Evolutionary conservation across 2,888 invertebrate species (phyloP).

Genomic region (Philereme vetulata): DNA sequence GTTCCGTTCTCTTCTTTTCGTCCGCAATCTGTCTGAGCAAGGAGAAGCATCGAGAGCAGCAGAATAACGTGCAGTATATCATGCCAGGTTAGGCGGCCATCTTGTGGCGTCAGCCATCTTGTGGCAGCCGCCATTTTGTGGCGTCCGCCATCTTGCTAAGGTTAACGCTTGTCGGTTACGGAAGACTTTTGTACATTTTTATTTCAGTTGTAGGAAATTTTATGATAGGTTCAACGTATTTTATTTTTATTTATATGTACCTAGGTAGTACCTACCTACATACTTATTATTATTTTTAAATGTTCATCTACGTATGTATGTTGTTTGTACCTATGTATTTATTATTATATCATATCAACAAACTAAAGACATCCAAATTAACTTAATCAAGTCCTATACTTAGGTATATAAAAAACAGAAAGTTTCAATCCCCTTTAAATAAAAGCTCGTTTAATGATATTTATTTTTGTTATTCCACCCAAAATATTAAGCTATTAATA

Average conservation of each 20-base stretch:
- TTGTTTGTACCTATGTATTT: too few species aligned
- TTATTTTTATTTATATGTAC: conserved; percentile 12
- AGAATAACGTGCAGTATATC: conserved; percentile 93
- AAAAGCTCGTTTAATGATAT: too few species aligned
- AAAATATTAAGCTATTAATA: conserved; percentile 6
- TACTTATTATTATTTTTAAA: too few species aligned
- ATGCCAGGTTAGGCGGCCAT: conserved; percentile 90
- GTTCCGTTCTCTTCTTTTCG: conserved; percentile 90
- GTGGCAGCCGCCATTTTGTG: conserved; percentile 60
- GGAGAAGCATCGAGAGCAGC: conserved; percentile 89
- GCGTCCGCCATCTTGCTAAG: conserved; percentile 48
- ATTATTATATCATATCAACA: too few species aligned
- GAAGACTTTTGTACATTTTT: conserved; percentile 46
- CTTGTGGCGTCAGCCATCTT: conserved; percentile 51
- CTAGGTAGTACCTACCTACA: too few species aligned
- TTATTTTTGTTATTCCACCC: background rate
- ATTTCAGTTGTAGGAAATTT: conserved; percentile 40
- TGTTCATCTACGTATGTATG: too few species aligned
- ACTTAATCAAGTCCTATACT: too few species aligned
- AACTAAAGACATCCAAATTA: too few species aligned
- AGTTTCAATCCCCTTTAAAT: too few species aligned
- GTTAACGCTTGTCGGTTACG: conserved; percentile 75
- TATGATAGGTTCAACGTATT: conserved; percentile 18
- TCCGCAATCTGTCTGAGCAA: conserved; percentile 90
- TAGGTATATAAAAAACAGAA: too few species aligned